Evolutionary conservation across 2,888 invertebrate species (phyloP).

Genomic region (Habroteleia sp.): DNA sequence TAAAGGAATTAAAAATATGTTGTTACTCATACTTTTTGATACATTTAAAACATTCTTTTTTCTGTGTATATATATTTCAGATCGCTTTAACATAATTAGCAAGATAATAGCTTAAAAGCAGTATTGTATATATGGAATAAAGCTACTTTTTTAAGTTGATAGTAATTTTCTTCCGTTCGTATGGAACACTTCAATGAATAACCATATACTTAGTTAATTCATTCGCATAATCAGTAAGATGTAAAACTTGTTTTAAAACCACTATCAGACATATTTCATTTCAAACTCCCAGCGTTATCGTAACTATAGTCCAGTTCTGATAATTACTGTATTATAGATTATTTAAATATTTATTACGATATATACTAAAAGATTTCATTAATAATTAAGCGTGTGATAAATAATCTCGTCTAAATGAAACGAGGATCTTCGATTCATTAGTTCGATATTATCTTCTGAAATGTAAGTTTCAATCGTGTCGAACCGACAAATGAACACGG

Average conservation of each 20-base stretch:
- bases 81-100: slow-evolving; percentile 10
- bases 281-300: slow-evolving; percentile 27
- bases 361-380: slow-evolving; percentile 40
- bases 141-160: slow-evolving; percentile 12
- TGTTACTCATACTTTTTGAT: slow-evolving; percentile 1
- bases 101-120: neutral
- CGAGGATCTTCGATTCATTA: slow-evolving; percentile 40
- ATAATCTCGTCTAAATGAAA: slow-evolving; percentile 19
- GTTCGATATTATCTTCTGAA: slow-evolving; percentile 24
- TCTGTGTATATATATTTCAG: slow-evolving; percentile 6
- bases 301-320: slow-evolving; percentile 18
- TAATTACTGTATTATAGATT: slow-evolving; percentile 40
- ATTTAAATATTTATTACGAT: slow-evolving; percentile 40
- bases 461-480: slow-evolving; percentile 26
- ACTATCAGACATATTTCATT: slow-evolving; percentile 43
- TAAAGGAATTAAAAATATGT: slow-evolving; percentile 1
- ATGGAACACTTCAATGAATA: slow-evolving; percentile 19
- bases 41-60: slow-evolving; percentile 18
- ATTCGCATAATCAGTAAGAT: slow-evolving; percentile 29
- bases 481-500: neutral
- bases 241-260: slow-evolving; percentile 29
- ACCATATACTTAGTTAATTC: slow-evolving; percentile 20
- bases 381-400: slow-evolving; percentile 43
- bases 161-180: slow-evolving; percentile 11
- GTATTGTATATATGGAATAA: slow-evolving; percentile 1